Evolutionary conservation across 2,888 invertebrate species (phyloP).

Genomic region (Mantis religiosa): DNA sequence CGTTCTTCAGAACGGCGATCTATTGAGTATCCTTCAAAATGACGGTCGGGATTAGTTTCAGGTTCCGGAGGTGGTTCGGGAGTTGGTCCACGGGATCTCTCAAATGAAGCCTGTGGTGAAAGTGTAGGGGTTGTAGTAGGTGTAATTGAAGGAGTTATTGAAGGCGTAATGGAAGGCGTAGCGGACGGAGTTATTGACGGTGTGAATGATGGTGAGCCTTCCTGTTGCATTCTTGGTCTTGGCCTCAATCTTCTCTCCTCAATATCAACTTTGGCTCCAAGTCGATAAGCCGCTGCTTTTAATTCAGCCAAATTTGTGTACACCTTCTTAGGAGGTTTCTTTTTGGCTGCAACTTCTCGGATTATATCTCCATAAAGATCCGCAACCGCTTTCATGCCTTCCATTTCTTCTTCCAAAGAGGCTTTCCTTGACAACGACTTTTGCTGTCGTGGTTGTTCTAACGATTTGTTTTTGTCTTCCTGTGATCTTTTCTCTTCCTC

Average conservation of each 20-base stretch:
- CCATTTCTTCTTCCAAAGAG: conserved; percentile 47
- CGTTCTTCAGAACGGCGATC: background rate
- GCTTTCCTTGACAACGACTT: conserved; percentile 39
- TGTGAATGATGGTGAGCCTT: background rate
- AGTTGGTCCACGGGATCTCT: background rate
- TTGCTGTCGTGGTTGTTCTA: conserved; percentile 41
- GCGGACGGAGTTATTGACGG: background rate
- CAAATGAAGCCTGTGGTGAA: background rate
- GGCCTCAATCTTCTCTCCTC: background rate
- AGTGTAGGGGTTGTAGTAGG: background rate
- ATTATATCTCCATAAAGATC: conserved; percentile 80
- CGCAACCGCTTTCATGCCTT: conserved; percentile 66
- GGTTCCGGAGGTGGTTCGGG: background rate
- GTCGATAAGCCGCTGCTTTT: conserved; percentile 55
- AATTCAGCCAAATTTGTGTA: conserved; percentile 61
- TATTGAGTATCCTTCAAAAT: background rate
- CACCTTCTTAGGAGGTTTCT: conserved; percentile 49
- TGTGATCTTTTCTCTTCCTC: background rate
- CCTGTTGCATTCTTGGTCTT: background rate
- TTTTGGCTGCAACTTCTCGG: conserved; percentile 63
- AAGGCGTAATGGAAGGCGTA: background rate
- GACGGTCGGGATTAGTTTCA: background rate
- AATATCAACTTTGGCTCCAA: conserved; percentile 38
- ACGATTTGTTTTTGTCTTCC: background rate
- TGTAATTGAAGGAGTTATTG: background rate